phyloP scores from a whole-genome alignment of 1,140 invertebrate species.

The Tachypleus tridentatus region DNA sequence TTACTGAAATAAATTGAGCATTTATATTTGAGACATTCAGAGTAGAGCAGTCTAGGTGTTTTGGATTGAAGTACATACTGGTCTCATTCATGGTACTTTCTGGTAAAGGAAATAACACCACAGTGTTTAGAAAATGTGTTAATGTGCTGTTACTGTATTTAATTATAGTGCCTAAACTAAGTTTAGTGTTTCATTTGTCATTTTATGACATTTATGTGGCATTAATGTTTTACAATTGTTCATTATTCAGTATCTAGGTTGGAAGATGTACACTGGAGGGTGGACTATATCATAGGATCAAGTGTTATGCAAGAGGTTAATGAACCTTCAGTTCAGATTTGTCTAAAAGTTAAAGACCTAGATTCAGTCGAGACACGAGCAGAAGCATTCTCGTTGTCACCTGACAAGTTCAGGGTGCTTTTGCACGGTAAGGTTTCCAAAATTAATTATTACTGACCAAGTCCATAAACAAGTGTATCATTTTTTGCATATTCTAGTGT shows the following conservation, averaged over 20 bases:
- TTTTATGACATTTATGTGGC: too few species aligned
- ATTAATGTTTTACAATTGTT: too few species aligned
- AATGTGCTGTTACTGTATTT: too few species aligned
- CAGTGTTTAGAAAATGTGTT: too few species aligned
- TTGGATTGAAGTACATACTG: too few species aligned
- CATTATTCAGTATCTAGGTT: slow-evolving; percentile 10
- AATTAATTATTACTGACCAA: neutral
- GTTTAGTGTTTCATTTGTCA: too few species aligned
- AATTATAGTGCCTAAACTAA: too few species aligned
- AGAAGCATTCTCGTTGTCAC: slow-evolving; percentile 9
- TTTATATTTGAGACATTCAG: too few species aligned
- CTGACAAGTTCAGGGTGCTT: slow-evolving; percentile 8
- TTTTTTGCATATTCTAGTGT: neutral
- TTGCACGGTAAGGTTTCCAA: slow-evolving; percentile 13
- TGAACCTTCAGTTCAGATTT: slow-evolving; percentile 9
- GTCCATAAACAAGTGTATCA: neutral
- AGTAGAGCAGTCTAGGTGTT: too few species aligned
- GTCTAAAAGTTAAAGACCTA: slow-evolving; percentile 7
- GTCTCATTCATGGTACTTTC: too few species aligned
- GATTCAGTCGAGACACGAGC: neutral
- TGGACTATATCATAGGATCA: slow-evolving; percentile 11
- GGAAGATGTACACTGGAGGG: slow-evolving; percentile 8
- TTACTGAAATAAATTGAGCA: too few species aligned
- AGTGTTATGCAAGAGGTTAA: slow-evolving; percentile 11
- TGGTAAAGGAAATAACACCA: too few species aligned